Evolutionary conservation across 2,797 vertebrate genomes (phyloP).

Genomic region (Myotis daubentonii): DNA sequence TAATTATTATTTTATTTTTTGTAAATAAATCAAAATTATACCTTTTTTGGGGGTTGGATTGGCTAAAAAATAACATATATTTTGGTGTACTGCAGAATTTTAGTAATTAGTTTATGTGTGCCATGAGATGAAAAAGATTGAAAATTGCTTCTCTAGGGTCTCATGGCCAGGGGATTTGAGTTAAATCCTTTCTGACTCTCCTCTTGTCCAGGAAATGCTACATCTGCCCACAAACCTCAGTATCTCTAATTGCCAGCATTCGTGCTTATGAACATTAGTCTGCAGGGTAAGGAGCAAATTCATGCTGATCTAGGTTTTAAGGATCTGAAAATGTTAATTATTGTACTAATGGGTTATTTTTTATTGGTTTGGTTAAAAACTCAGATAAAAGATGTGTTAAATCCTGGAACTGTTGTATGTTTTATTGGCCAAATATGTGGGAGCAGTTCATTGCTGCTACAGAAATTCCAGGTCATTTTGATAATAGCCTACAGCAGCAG

Average conservation of each 20-base stretch:
- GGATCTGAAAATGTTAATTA: neutral
- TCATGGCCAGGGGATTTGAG: neutral
- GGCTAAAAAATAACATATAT: neutral
- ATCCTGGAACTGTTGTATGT: neutral
- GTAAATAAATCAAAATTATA: neutral
- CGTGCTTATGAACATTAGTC: neutral
- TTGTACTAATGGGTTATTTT: neutral
- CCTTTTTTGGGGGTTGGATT: neutral
- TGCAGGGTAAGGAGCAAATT: neutral
- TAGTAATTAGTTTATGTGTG: neutral
- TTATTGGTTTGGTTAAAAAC: slow-evolving; percentile 8
- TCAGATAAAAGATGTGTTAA: neutral
- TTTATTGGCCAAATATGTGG: neutral
- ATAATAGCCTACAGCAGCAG: neutral
- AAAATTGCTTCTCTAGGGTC: neutral
- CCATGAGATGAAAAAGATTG: neutral
- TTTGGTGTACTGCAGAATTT: neutral
- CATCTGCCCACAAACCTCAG: neutral
- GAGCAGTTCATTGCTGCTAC: neutral
- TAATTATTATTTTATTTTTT: neutral
- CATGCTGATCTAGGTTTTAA: neutral
- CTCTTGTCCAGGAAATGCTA: neutral
- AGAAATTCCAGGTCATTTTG: neutral
- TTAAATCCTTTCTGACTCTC: neutral
- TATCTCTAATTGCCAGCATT: neutral